Conservation (phyloP, 2,888 invertebrate species). For the Drosophila affinis region DNA sequence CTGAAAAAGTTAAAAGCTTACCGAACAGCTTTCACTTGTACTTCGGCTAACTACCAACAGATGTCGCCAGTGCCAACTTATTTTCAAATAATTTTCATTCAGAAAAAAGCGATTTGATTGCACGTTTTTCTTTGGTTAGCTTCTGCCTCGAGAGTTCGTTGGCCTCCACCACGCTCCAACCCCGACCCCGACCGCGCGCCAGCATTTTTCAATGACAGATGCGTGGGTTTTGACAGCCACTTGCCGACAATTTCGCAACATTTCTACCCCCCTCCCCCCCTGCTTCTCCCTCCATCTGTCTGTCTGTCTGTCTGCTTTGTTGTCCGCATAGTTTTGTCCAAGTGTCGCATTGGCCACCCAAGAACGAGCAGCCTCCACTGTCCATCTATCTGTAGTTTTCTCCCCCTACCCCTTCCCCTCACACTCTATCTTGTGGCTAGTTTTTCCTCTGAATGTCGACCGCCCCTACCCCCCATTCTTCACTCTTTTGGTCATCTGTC, state of each 20-base stretch:
- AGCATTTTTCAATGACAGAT: constrained; percentile 20
- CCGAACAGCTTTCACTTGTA: not conserved
- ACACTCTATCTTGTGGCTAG: constrained; percentile 22
- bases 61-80: not conserved
- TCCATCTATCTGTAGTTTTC: not conserved
- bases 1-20: not conserved
- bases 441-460: constrained; percentile 12
- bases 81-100: constrained; percentile 17
- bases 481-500: constrained; percentile 7
- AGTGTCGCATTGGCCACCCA: constrained; percentile 53
- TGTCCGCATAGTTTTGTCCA: constrained; percentile 39
- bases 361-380: constrained; percentile 24
- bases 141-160: constrained; percentile 50
- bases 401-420: not conserved
- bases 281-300: not conserved
- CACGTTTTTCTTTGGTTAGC: constrained; percentile 6
- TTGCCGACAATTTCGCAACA: constrained; percentile 36
- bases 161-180: not conserved
- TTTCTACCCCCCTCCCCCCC: not conserved
- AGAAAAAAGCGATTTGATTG: not conserved
- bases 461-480: not conserved
- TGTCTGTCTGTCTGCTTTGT: not conserved
- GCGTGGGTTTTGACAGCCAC: constrained; percentile 62
- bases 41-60: not conserved
- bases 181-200: too few species aligned